Conservation (phyloP, 2,797 vertebrate genomes). For the Leptodactylus fallax region DNA sequence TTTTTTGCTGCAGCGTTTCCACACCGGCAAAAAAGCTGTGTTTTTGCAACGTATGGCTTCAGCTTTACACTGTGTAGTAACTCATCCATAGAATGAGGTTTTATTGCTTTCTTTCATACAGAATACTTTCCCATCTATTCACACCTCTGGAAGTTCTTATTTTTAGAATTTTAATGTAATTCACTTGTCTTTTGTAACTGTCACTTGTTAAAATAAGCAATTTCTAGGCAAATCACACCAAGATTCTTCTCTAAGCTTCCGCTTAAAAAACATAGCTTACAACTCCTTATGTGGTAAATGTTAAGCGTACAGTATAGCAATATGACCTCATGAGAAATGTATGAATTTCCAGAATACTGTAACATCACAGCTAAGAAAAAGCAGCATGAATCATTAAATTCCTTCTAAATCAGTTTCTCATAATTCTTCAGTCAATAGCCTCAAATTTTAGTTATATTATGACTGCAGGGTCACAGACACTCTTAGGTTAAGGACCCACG, state of each 20-base stretch:
- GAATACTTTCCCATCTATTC: neutral
- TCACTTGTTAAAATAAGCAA: neutral
- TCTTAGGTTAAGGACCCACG: neutral
- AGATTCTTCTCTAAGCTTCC: neutral
- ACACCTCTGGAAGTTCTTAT: neutral
- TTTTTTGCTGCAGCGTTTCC: too few relatives aligned
- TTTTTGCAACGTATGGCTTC: too few relatives aligned
- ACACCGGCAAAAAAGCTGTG: too few relatives aligned
- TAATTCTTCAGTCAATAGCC: neutral
- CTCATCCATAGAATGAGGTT: neutral
- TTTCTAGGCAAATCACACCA: conserved; percentile 25
- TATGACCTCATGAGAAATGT: conserved; percentile 54
- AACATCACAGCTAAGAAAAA: conserved; percentile 38
- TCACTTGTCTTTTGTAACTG: neutral
- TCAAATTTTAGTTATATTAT: neutral
- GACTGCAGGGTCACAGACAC: neutral
- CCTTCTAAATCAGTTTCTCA: conserved; percentile 36
- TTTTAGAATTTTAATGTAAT: neutral
- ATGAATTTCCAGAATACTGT: conserved; percentile 32
- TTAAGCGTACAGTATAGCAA: neutral
- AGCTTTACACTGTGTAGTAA: neutral
- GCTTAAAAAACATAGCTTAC: conserved; percentile 17
- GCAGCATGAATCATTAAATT: conserved; percentile 18
- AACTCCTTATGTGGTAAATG: conserved; percentile 49
- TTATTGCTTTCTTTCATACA: neutral